These are phyloP conservation scores for Ctenodactylus gundi DNA, from an alignment of 2,113 vertebrate species.

Conservation along the genomic window DNA sequence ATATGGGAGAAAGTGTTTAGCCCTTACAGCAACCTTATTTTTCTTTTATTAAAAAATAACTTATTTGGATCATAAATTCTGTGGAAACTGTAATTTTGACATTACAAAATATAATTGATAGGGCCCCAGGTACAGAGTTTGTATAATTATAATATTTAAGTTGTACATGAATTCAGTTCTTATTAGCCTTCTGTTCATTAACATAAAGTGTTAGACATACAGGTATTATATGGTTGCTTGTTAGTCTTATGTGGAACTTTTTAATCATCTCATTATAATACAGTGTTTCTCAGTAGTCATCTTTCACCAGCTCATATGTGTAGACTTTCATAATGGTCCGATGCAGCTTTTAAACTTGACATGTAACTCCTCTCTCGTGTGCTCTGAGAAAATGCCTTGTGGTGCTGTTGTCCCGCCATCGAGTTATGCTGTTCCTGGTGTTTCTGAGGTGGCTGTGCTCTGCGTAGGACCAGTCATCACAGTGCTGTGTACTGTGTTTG, in stretches of 20 bases:
- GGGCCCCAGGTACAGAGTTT: neutral
- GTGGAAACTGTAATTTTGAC: neutral
- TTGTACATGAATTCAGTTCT: conserved; percentile 1
- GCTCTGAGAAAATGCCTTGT: conserved; percentile 58
- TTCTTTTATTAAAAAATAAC: neutral
- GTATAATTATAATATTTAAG: neutral
- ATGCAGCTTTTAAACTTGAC: neutral
- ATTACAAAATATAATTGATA: conserved; percentile 9
- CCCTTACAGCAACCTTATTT: neutral
- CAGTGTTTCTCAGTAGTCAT: neutral
- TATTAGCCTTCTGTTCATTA: conserved; percentile 9
- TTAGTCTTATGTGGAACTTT: neutral
- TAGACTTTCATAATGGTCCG: neutral
- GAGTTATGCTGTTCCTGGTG: conserved; percentile 74
- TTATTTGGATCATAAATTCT: neutral
- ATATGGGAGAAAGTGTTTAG: neutral
- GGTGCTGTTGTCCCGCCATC: neutral
- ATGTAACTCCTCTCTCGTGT: neutral
- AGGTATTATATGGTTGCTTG: neutral
- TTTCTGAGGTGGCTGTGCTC: conserved; percentile 73
- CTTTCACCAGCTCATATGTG: neutral
- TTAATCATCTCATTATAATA: neutral
- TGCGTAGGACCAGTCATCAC: conserved; percentile 68
- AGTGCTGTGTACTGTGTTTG: conserved; percentile 71
- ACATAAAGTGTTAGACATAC: neutral